phyloP scores from a whole-genome alignment of 2,888 invertebrate species.

The Eilema griseolum region DNA sequence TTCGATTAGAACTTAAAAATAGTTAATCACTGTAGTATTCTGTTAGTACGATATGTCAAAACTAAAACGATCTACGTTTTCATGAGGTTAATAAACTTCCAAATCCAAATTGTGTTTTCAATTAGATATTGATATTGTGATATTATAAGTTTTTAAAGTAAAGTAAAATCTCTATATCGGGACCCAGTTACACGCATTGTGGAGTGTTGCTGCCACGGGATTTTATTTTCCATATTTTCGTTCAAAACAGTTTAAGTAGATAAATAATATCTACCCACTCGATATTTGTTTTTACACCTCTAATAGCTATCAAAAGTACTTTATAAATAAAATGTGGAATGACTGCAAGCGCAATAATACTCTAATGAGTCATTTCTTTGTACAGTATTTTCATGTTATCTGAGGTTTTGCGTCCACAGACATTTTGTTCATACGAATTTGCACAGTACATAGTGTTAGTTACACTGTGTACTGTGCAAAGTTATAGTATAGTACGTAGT shows the following conservation, averaged over 20 bases:
- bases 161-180: too few relatives aligned
- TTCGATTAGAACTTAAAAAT: too few relatives aligned
- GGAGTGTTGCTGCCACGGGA: background rate
- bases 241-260: background rate
- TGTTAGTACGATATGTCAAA: too few relatives aligned
- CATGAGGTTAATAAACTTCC: too few relatives aligned
- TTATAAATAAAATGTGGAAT: background rate
- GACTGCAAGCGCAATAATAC: background rate
- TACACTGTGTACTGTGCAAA: background rate
- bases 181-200: background rate
- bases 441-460: background rate
- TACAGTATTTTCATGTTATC: background rate
- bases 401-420: background rate
- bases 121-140: too few relatives aligned
- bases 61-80: too few relatives aligned
- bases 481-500: background rate
- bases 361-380: slow-evolving; percentile 6
- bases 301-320: background rate
- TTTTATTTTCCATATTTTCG: background rate
- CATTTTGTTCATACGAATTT: background rate
- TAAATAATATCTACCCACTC: background rate
- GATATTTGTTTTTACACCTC: background rate
- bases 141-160: too few relatives aligned
- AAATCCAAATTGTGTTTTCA: too few relatives aligned
- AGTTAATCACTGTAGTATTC: too few relatives aligned